Evolutionary conservation across 2,888 invertebrate genomes (phyloP), one percentile per base, ranked within the genome.

Genomic region (Thymelicus acteon): DNA sequence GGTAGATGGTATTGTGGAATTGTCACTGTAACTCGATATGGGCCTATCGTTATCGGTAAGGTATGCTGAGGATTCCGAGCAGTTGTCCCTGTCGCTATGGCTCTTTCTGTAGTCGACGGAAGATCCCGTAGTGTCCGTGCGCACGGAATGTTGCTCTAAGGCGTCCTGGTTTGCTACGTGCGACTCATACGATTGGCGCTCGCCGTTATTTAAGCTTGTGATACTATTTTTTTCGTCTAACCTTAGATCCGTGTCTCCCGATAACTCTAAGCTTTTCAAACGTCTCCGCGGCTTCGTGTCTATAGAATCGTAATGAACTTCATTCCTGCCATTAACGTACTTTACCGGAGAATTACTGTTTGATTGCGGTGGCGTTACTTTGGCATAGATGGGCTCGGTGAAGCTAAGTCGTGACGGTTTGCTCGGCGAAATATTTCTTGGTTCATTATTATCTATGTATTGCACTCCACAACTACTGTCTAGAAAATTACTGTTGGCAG

Each of bases 21-120:
- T 93, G 76, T 93, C 93, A 79, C 93, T 93, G 74, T 93, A 93
- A 77, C 93, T 93, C 15, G 93, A 93, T 85, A 93, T 93, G 76
- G 93, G 93, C 74, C 93, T 85, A 77, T 93, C 93, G 79, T 92
- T 93, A 82, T 93, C 93, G 69, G 93, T 93, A 75, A 93, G 82
- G 79, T 93, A 93, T 76, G 93, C 93, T 70, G 93, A 93, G 60
- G 93, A 89, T 85, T 93, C 93, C 70, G 93, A 93, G 82, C 93
- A 93, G 87, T 93, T 93, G 90, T 93, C 93, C 79, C 92, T 88
- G 84, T 93, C 93, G 79, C 89, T 90, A 76, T 91, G 90, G 77
- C 90, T 91, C 85, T 92, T 90, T 88, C 93, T 91, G 79, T 82
- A 92, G 85, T 90, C 91, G 75, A 87, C 83, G 57, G 88, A 89